A percentile compares a stretch with the other conserved stretches of the same genome.
phyloP scores from a whole-genome alignment of 2,888 invertebrate genomes.

The Eupelmus urozonus region DNA sequence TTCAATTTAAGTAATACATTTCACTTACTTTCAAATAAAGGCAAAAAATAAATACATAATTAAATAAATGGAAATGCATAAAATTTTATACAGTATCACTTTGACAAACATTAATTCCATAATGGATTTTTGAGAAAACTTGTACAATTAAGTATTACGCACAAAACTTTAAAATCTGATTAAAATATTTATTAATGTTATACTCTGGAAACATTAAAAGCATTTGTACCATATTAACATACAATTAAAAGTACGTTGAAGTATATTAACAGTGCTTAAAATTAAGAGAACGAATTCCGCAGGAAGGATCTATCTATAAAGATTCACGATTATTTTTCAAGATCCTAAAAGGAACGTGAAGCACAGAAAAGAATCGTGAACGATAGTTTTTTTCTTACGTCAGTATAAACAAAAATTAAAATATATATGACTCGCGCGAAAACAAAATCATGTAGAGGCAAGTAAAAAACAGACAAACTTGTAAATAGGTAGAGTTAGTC shows the following conservation, averaged over 20 bases:
- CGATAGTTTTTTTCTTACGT: constrained; percentile 39
- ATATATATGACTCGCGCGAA: constrained; percentile 57
- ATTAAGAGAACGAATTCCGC: constrained; percentile 51
- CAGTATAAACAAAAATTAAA: constrained; percentile 12
- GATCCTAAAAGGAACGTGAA: too few relatives aligned
- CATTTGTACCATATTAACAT: too few relatives aligned
- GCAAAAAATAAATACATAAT: too few relatives aligned
- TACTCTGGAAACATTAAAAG: too few relatives aligned
- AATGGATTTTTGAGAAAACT: too few relatives aligned
- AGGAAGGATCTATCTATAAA: constrained; percentile 32
- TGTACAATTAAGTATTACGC: constrained; percentile 13
- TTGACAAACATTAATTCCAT: too few relatives aligned
- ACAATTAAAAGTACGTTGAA: too few relatives aligned
- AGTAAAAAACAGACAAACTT: constrained; percentile 59
- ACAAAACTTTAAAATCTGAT: too few relatives aligned
- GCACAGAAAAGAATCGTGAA: constrained; percentile 27
- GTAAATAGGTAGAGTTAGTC: constrained; percentile 66
- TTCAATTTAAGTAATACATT: too few relatives aligned
- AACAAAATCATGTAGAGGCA: constrained; percentile 61
- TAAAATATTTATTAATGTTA: too few relatives aligned
- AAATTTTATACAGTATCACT: not conserved
- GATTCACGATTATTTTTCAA: not conserved
- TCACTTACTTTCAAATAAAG: not conserved
- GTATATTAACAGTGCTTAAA: not conserved
- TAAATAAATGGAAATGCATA: not conserved